Evolutionary conservation across 2,888 invertebrate species (phyloP), one percentile per base, ranked within the genome.

Genomic region (Sinohyriopsis cumingii): DNA sequence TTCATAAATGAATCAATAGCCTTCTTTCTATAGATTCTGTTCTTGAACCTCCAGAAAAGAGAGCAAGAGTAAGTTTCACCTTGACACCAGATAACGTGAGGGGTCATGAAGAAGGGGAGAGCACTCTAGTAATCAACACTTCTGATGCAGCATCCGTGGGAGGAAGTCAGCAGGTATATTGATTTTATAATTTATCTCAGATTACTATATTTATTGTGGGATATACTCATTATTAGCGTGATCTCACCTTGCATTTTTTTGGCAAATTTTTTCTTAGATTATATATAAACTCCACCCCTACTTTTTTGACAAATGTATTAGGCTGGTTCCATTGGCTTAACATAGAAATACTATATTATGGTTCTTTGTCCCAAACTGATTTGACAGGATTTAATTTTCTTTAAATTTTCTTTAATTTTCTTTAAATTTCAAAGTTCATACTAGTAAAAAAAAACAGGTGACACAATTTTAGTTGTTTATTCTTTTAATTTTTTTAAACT

Each of bases 71-170:
- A 56, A 73, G 82, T 64, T 72, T 83, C 57, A 67, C 78, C 19
- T 67, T 78, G 9, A 66, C 70, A 20, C 63, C 73, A 5, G 76
- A 77, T 19, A 72, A 71, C 1, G 61, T 63, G 1, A 65, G 57
- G n/a, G 72, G 72, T 25, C 75, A 75, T 28, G 83, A 82, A 60
- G 85, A 82, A 60, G 81, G 82, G 57, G 45, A 45, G 15, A 45
- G 45, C 45, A 82, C 83, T 55, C 74, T 85, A 12, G 81, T 86
- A 24, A 86, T 86, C 61, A 86, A 82, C 67, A 82, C 85, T 12
- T 73, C 82, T 56, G 83, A 84, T 62, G 65, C 77, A 22, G 65
- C 68, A 25, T 45, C 76, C 53, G 57, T 56, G 53, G 63, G 56
- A 53, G 62, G 57, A 33, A 62, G 65, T 57, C 80, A 81, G 71